Percentiles rank a stretch among this genome's conserved stretches.
These are phyloP conservation scores for Oryzias javanicus DNA, from an alignment of 2,113 vertebrate genomes.

Conservation along the genomic window DNA sequence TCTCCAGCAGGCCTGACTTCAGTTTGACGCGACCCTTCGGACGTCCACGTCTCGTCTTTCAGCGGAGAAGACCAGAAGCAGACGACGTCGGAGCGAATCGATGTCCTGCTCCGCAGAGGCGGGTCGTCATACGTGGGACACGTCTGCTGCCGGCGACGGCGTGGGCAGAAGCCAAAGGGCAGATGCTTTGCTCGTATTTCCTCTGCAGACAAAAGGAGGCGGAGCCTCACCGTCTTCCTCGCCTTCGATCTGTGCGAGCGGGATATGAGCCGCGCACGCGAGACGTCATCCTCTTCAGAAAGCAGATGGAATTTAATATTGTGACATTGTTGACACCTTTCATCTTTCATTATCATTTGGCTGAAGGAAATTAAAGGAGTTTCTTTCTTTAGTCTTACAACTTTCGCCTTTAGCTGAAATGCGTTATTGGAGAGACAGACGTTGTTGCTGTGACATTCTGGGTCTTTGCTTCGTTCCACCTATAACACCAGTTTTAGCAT, in stretches of 20 bases:
- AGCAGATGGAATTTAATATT: background rate
- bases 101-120: constrained; percentile 48
- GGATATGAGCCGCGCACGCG: background rate
- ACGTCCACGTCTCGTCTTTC: background rate
- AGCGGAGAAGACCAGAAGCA: too few relatives aligned
- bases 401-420: too few relatives aligned
- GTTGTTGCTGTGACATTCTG: too few relatives aligned
- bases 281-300: too few relatives aligned
- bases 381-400: too few relatives aligned
- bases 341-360: background rate
- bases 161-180: constrained; percentile 1
- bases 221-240: background rate
- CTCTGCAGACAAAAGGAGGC: background rate
- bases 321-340: too few relatives aligned
- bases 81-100: constrained; percentile 52
- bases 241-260: background rate
- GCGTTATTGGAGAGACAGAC: too few relatives aligned
- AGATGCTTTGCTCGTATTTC: constrained; percentile 19
- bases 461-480: too few relatives aligned
- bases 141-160: constrained; percentile 41
- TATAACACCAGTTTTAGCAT: too few relatives aligned
- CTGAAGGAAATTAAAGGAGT: too few relatives aligned
- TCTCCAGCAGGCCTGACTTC: background rate
- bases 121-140: constrained; percentile 32
- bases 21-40: background rate